Evolutionary conservation across 1,140 invertebrate genomes (phyloP).

Genomic region (Parasteatoda tepidariorum): DNA sequence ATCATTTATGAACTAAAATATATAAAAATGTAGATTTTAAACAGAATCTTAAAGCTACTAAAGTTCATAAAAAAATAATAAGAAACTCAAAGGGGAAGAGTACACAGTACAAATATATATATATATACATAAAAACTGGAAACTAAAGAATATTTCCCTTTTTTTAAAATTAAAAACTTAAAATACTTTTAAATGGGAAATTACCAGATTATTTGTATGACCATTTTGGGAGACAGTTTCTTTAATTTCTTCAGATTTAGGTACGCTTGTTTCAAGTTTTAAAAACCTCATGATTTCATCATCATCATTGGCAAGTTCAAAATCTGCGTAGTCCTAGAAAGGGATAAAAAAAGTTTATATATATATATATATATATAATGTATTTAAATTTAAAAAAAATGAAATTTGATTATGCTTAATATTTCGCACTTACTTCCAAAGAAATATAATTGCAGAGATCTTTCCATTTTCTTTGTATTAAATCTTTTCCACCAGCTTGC

Average conservation of each 20-base stretch:
- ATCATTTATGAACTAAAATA: too few relatives aligned
- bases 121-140: neutral
- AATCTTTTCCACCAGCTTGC: conserved; percentile 95
- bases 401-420: neutral
- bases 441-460: conserved; percentile 91
- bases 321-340: conserved; percentile 89
- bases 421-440: conserved; percentile 78
- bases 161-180: neutral
- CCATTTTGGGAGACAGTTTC: conserved; percentile 62
- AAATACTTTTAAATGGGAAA: neutral
- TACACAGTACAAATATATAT: neutral
- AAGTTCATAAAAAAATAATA: neutral
- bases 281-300: conserved; percentile 88
- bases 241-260: conserved; percentile 2
- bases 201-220: conserved; percentile 4
- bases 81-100: neutral
- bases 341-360: conserved; percentile 56
- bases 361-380: conserved; percentile 37
- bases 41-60: too few relatives aligned
- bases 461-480: conserved; percentile 95
- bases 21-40: too few relatives aligned
- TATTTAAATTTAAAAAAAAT: conserved; percentile 11
- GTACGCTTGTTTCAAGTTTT: conserved; percentile 65
- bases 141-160: neutral
- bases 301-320: conserved; percentile 91